Percentiles rank a stretch among this genome's conserved stretches.
Conservation (phyloP, 2,113 vertebrate genomes). For the Pavo muticus region DNA sequence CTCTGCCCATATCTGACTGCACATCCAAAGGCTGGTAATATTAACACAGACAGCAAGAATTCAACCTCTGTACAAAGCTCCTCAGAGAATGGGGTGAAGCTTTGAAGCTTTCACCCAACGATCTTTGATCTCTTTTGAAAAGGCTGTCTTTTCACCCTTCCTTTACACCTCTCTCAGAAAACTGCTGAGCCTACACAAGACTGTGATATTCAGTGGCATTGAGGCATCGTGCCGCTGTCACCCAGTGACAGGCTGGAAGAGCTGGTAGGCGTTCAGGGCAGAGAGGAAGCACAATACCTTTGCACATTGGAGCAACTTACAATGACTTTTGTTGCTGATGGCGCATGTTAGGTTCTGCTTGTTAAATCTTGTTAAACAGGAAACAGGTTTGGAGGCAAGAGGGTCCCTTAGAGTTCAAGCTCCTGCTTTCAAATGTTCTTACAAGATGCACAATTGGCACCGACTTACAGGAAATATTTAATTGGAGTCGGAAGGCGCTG, state of each 20-base stretch:
- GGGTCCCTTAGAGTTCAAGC: conserved; percentile 82
- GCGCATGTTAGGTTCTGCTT: conserved; percentile 73
- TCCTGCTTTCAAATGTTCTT: conserved; percentile 78
- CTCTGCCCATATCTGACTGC: neutral
- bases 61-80: neutral
- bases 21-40: neutral
- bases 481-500: conserved; percentile 80
- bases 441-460: conserved; percentile 83
- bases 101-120: neutral
- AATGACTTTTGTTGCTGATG: conserved; percentile 79
- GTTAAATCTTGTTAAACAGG: conserved; percentile 85
- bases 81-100: neutral
- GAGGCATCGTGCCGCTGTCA: rapidly evolving
- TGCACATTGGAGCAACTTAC: conserved; percentile 44
- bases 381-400: conserved; percentile 82
- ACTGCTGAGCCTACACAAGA: rapidly evolving
- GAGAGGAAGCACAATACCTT: conserved; percentile 71
- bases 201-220: neutral
- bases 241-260: neutral
- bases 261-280: rapidly evolving
- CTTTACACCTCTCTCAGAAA: neutral
- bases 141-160: neutral
- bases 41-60: neutral
- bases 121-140: neutral
- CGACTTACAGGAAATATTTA: conserved; percentile 81